Conservation (phyloP, 2,888 invertebrate genomes). For the Standfussiana lucernea region DNA sequence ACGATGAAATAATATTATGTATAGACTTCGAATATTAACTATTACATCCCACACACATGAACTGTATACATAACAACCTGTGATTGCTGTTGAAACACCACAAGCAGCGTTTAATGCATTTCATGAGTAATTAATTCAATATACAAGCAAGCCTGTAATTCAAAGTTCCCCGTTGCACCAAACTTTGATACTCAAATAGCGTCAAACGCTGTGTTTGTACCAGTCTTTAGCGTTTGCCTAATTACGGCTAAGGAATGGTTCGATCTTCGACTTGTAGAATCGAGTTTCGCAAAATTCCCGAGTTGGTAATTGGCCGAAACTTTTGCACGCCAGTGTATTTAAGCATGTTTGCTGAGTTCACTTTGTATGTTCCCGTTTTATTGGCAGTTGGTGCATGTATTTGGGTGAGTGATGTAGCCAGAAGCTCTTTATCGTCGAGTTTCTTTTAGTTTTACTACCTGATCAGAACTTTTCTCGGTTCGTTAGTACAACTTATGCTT, state of each 20-base stretch:
- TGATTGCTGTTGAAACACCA: constrained; percentile 14
- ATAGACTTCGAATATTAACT: not conserved
- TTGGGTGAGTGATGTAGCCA: constrained; percentile 35
- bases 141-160: constrained; percentile 29
- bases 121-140: constrained; percentile 57
- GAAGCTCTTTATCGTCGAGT: constrained; percentile 8
- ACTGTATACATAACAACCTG: not conserved
- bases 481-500: not conserved
- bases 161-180: constrained; percentile 45
- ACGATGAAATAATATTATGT: not conserved
- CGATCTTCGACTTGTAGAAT: constrained; percentile 72
- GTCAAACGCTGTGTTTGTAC: constrained; percentile 49
- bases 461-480: constrained; percentile 26
- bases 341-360: constrained; percentile 62
- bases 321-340: constrained; percentile 71
- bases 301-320: constrained; percentile 70
- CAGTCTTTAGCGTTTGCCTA: constrained; percentile 65
- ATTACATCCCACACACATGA: not conserved
- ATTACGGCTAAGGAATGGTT: constrained; percentile 69
- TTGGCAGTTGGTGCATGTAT: constrained; percentile 60
- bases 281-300: constrained; percentile 68
- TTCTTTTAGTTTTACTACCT: constrained; percentile 9
- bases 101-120: constrained; percentile 28
- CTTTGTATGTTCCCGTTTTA: constrained; percentile 59
- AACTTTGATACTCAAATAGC: constrained; percentile 54